Base-by-base conservation (phyloP, 1,140 invertebrate species). In the Triops cancriformis region DNA sequence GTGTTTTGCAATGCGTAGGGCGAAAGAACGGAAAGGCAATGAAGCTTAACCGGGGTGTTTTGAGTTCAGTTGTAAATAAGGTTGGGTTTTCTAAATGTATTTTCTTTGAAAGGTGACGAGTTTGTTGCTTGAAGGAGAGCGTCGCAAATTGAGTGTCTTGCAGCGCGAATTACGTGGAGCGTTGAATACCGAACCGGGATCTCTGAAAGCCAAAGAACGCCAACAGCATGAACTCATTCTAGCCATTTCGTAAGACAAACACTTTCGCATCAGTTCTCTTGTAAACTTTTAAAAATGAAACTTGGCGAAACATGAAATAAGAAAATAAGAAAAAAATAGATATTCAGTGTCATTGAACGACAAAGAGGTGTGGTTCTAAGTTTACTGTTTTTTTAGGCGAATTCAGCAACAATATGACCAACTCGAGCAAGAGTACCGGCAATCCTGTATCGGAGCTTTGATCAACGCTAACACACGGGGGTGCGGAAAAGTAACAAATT, bases 351-450 rank as follows among this genome's bases (percentile, higher is more conserved):
- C 7, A 37, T n/a, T 37, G 31, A 2, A 37, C 2, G 31, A 37
- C 2, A 37, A 4, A 37, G 42, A 42, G 43, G 76, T n/a, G n/a
- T n/a, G n/a, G n/a, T n/a, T n/a, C n/a, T n/a, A n/a, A n/a, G n/a
- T n/a, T n/a, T n/a, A n/a, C n/a, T n/a, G n/a, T 42, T 42, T 74
- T 86, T 87, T 14, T 85, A 92, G 91, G 78, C 89, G 90, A 82
- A 91, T 92, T 81, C 90, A 91, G 84, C 87, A 88, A 27, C 90
- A 91, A 81, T 89, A 91, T 82, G 88, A 91, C 79, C 90, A 91
- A 79, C 85, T 91, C 81, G 90, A 91, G 82, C 88, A 90, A 80
- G 90, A 91, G 81, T 91, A 91, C 81, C 85, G 88, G 76, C 87
- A 89, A 80, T 89, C 90, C 80, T 90, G 90, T 74, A 86, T 91